Evolutionary conservation across 2,888 invertebrate genomes (phyloP), one percentile per base, ranked within the genome.

Genomic region (Hirtodrosophila cameraria): DNA sequence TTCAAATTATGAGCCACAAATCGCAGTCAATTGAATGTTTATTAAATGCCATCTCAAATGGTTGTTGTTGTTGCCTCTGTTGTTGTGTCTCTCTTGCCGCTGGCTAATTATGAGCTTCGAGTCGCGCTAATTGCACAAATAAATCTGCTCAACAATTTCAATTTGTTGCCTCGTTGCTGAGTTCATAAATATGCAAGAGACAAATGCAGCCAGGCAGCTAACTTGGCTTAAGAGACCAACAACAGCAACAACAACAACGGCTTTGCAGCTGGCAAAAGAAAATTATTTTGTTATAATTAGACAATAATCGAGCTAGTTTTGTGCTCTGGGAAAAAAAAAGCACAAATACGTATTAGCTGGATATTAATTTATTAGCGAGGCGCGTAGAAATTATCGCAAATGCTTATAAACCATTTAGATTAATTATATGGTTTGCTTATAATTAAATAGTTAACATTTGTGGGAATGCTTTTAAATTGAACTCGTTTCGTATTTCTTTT

Each of bases 121-220:
- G 13, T 38, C 43, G 45, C 27, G 60, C 84, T 86, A 86, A 80
- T 80, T 86, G 86, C 61, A 46, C 61, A 76, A 82, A 82, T 79
- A 85, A 79, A 82, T 82, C 76, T 73, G 78, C 55, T 73, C 31
- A 83, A 64, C 73, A 84, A 84, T 77, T 74, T 74, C 78, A 84
- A 84, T 86, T 86, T 84, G 80, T 67, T 81, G 85, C 50, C 57
- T 16, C n/a, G n/a, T 46, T 46, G 27, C 25, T 28, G 35, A 28
- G 53, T 53, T 86, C 84, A 79, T 86, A 80, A 86, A 86, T 86
- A 80, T 86, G 70, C 80, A 80, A 43, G 38, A 57, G 63, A 28
- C 70, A 64, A 66, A 35, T 45, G 35, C 36, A 33, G 36, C 27
- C 33, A 30, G 36, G 28, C 33, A 30, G 36, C 31, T 53, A 35